Percentiles rank a stretch among this genome's conserved stretches.
These are phyloP conservation scores for Pseudomyrmex gracilis DNA, from an alignment of 1,140 invertebrate genomes.

Conservation along the genomic window DNA sequence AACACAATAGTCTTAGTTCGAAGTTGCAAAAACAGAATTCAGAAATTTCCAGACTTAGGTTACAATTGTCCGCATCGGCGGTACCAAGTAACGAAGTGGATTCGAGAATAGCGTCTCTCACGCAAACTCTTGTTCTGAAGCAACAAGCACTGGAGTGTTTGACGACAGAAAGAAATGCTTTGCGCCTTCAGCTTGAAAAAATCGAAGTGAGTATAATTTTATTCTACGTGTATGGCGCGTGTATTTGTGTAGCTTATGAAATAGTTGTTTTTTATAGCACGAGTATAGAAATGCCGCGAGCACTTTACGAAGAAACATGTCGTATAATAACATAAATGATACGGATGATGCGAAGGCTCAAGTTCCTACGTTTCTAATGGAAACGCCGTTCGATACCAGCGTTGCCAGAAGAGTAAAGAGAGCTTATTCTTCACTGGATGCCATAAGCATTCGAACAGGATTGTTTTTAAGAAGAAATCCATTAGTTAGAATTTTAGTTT, in stretches of 20 bases:
- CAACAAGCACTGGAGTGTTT: conserved; percentile 92
- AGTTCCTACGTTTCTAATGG: conserved; percentile 90
- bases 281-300: conserved; percentile 84
- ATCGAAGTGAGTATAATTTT: conserved; percentile 87
- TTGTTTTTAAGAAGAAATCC: conserved; percentile 93
- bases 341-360: conserved; percentile 90
- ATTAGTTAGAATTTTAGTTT: conserved; percentile 91
- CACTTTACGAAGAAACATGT: conserved; percentile 80
- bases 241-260: background rate
- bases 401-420: conserved; percentile 92
- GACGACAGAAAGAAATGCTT: conserved; percentile 92
- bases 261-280: conserved; percentile 77
- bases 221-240: background rate
- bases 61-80: conserved; percentile 86
- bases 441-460: conserved; percentile 91
- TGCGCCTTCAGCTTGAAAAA: conserved; percentile 92
- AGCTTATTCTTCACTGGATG: conserved; percentile 92
- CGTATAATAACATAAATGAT: conserved; percentile 87
- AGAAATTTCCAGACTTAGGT: conserved; percentile 88
- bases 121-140: conserved; percentile 93
- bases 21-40: conserved; percentile 87
- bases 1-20: conserved; percentile 85
- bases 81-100: conserved; percentile 88
- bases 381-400: conserved; percentile 92
- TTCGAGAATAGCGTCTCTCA: conserved; percentile 89